These are phyloP conservation scores for Xenus cinereus DNA, from an alignment of 2,113 vertebrate genomes.

Conservation along the genomic window DNA sequence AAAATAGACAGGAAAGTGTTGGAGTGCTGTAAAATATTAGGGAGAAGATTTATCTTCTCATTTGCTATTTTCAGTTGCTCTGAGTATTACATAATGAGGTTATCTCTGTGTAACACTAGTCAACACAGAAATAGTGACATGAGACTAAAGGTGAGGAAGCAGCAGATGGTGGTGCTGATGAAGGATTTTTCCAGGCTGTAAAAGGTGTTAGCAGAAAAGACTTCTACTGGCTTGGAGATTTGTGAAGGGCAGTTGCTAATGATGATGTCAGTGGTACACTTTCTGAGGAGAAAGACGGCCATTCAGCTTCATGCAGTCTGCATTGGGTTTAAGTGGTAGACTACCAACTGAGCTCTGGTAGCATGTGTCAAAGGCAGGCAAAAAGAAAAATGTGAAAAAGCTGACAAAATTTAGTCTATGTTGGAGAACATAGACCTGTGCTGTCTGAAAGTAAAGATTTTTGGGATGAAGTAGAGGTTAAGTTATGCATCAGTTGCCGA, in stretches of 20 bases:
- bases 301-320: background rate
- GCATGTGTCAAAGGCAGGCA: background rate
- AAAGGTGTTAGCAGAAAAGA: slow-evolving; percentile 17
- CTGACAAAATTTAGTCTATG: background rate
- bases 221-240: slow-evolving; percentile 2
- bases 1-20: background rate
- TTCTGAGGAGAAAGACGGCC: background rate
- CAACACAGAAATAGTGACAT: slow-evolving; percentile 11
- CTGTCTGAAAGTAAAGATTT: background rate
- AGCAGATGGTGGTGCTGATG: slow-evolving; percentile 22
- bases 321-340: background rate
- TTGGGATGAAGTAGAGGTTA: background rate
- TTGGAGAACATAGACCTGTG: background rate
- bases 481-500: background rate
- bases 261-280: background rate
- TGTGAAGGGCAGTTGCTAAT: slow-evolving; percentile 20
- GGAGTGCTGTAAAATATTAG: slow-evolving; percentile 1
- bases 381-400: background rate
- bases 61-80: slow-evolving; percentile 29
- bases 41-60: slow-evolving; percentile 2
- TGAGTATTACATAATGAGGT: slow-evolving; percentile 14
- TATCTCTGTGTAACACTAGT: slow-evolving; percentile 33
- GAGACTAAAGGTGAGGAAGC: slow-evolving; percentile 47
- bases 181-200: slow-evolving; percentile 14
- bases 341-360: background rate